These are phyloP conservation scores for Oreotrochilus melanogaster DNA, from an alignment of 2,113 vertebrate genomes.

Conservation along the genomic window DNA sequence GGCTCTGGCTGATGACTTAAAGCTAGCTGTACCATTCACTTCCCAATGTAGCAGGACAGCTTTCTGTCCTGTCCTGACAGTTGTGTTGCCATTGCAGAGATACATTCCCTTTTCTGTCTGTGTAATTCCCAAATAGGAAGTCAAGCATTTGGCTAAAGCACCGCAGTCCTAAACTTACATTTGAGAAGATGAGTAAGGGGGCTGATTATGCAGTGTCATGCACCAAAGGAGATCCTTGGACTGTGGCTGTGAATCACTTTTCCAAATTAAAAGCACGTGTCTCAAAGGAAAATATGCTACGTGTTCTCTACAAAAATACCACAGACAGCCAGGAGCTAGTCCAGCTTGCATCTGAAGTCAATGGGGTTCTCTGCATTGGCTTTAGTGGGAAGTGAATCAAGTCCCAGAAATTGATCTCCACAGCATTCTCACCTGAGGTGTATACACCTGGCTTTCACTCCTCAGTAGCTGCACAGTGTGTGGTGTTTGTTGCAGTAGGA, in stretches of 20 bases:
- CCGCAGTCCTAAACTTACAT: not conserved
- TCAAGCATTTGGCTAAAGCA: not conserved
- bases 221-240: constrained; percentile 3
- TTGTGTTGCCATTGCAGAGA: not conserved
- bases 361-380: not conserved
- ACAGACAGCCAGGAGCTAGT: not conserved
- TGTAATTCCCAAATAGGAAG: not conserved
- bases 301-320: not conserved
- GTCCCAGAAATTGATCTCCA: not conserved
- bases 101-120: not conserved
- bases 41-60: not conserved
- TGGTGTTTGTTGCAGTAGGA: not conserved
- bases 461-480: not conserved
- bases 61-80: not conserved
- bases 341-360: not conserved
- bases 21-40: not conserved
- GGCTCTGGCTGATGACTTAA: not conserved
- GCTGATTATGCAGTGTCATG: not conserved
- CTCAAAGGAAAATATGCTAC: not conserved
- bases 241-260: not conserved
- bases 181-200: constrained; percentile 4
- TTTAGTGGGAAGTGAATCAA: constrained; percentile 18
- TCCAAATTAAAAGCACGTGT: constrained; percentile 15
- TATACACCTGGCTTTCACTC: not conserved
- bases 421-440: not conserved